Evolutionary conservation across 2,797 vertebrate genomes (phyloP).

Genomic region (Anguilla pacifica): DNA sequence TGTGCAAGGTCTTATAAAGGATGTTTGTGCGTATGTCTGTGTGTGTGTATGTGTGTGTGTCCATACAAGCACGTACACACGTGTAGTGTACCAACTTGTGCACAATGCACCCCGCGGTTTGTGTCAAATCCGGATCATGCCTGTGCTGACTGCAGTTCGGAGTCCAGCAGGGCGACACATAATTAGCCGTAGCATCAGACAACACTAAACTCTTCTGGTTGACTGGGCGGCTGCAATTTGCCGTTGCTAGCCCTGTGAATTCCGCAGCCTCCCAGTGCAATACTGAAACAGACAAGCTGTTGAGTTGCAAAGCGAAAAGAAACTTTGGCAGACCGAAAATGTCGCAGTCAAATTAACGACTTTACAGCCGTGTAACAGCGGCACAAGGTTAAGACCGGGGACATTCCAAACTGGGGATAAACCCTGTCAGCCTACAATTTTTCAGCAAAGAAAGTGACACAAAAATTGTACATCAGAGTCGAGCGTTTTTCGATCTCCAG

Average conservation of each 20-base stretch:
- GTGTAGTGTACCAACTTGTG: not conserved
- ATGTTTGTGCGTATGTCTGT: not conserved
- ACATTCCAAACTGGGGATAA: not conserved
- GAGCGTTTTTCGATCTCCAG: not conserved
- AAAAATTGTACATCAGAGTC: not conserved
- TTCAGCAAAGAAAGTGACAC: not conserved
- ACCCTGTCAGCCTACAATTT: not conserved
- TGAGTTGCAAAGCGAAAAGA: not conserved
- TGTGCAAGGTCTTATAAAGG: not conserved
- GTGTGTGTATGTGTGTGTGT: not conserved
- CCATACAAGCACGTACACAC: not conserved
- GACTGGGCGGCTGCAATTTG: not conserved
- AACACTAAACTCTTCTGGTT: not conserved
- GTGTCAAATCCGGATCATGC: not conserved
- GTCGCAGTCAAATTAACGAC: not conserved
- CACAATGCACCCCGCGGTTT: not conserved
- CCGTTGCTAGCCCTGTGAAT: not conserved
- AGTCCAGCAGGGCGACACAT: not conserved
- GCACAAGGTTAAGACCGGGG: not conserved
- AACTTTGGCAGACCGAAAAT: not conserved
- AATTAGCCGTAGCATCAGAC: conserved; percentile 5
- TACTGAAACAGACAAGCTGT: not conserved
- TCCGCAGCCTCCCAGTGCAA: too few species aligned
- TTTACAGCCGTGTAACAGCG: not conserved
- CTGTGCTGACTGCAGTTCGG: not conserved